Base-by-base conservation (phyloP, 2,888 invertebrate species). In the Magallana nippona region DNA sequence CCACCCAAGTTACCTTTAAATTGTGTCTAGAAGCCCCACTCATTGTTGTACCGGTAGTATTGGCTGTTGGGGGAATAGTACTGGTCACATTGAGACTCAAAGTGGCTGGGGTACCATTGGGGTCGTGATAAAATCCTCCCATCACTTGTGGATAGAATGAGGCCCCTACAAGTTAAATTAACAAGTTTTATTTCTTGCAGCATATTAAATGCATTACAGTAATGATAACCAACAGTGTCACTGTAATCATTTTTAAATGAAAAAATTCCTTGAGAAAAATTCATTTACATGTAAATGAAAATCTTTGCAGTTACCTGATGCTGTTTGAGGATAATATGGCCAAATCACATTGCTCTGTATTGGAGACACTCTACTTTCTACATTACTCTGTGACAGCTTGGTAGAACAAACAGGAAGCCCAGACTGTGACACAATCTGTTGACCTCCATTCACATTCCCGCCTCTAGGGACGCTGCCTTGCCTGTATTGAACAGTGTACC, bases 91-190 rank as follows among this genome's bases (percentile, higher is more conserved):
- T 63, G 71, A 27, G 13, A 63, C 56, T 71, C 0, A 71, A 15
- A 8, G 71, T 71, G 27, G 71, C 71, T 27, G 71, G 27, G 8
- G 17, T 13, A 22, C 27, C 11, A 71, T 22, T 71, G 27, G 71
- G 13, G 13, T 71, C 80, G 81, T 89, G 88, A 80, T 89, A 90
- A 78, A 90, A 91, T 10, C 89, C 89, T 27, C 88, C 87, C 88
- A 91, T 89, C 58, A 88, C 88, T 79, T 88, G 88, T 11, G 89
- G 89, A 56, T 86, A 84, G 60, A 89, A 88, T 15, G 87, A 85
- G 78, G 88, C 82, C 80, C 90, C 90, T 90, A 83, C 15, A 82
- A 22, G 13, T 19, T 55, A 78, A 78, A 44, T n/a, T n/a, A 81
- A 3, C 11, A 77, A n/a, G 13, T n/a, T 56, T 13, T 44, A 44